Base-by-base conservation (phyloP, 2,113 vertebrate genomes). In the Gobio gobio region DNA sequence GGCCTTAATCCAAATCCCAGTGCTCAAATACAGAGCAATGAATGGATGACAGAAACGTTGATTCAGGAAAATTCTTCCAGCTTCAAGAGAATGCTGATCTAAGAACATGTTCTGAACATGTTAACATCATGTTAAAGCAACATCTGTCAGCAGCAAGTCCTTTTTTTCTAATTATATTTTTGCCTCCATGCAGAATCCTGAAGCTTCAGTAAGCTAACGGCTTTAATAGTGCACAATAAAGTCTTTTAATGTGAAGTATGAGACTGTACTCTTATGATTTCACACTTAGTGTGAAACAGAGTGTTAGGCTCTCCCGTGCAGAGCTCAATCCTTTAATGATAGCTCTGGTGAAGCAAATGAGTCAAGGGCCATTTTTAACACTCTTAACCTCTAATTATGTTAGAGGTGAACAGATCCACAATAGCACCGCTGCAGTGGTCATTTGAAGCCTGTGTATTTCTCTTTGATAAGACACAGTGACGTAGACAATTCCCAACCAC, bases 311-410 rank as follows among this genome's bases (percentile, higher is more conserved):
- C 78, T 68, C 49, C 66, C 49, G 29, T 54, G 66, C 63, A 58
- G 80, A 82, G 22, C 63, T 82, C 24, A 82, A 68, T 66, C 61
- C 45, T 82, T 82, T 83, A 83, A 83, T 83, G 81, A 83, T 43
- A 51, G 51, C 66, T 56, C 49, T 72, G 80, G 29, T 43, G 47
- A 72, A 83, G 47, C 49, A 43, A 58, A 82, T 83, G 81, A 82
- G 63, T 82, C 79, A 82, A 82, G 63, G 66, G 33, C 80, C 80
- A 82, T 82, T 82, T 82, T 82, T 72, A 70, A 83, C 72, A 66
- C 81, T 58, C 81, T 83, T 83, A 83, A 73, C 81, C 81, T 58
- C 66, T 83, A 56, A 82, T 82, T 82, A 82, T 58, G 66, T 83
- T 43, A 56, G 81, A 83, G 81, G 81, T 72, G 64, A 83, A 83